Evolutionary conservation across 2,888 invertebrate genomes (phyloP).

Genomic region (Pyrocoelia pectoralis): DNA sequence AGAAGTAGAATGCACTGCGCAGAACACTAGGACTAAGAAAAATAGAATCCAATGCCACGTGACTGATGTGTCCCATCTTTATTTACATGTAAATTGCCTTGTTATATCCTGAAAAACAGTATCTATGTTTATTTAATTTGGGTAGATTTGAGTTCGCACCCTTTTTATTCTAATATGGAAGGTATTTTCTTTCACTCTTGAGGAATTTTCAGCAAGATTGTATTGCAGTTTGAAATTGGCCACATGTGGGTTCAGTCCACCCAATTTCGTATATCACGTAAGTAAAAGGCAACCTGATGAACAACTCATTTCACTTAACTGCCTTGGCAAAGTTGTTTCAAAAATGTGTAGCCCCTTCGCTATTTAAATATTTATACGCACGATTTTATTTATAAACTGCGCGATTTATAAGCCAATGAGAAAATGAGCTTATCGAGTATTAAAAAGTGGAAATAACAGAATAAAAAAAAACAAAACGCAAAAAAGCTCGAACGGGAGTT

Average conservation of each 20-base stretch:
- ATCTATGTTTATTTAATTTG: no score
- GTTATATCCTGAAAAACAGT: no score
- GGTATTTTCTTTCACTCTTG: slow-evolving; percentile 27
- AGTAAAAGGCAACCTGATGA: slow-evolving; percentile 16
- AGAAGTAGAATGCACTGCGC: no score
- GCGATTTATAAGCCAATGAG: not conserved
- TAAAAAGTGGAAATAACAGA: not conserved
- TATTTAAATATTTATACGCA: not conserved
- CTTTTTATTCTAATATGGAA: slow-evolving; percentile 21
- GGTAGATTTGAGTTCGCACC: not conserved
- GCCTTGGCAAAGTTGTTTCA: not conserved
- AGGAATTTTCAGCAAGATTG: slow-evolving; percentile 26
- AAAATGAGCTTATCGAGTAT: not conserved
- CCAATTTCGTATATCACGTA: slow-evolving; percentile 15
- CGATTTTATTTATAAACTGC: not conserved
- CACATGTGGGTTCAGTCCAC: slow-evolving; percentile 21
- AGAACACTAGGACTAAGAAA: no score
- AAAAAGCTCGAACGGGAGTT: not conserved
- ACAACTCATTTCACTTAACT: slow-evolving; percentile 18
- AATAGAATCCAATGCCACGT: no score
- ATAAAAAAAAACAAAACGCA: not conserved
- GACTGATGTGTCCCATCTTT: no score
- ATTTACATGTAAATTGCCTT: no score
- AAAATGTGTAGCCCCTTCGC: no score
- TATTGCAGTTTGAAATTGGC: slow-evolving; percentile 29